Evolutionary conservation across 37 sponge, comb jelly and placozoan species (phyloP), one percentile per base, ranked within the genome.

Genomic region (Theonella swinhoei): DNA sequence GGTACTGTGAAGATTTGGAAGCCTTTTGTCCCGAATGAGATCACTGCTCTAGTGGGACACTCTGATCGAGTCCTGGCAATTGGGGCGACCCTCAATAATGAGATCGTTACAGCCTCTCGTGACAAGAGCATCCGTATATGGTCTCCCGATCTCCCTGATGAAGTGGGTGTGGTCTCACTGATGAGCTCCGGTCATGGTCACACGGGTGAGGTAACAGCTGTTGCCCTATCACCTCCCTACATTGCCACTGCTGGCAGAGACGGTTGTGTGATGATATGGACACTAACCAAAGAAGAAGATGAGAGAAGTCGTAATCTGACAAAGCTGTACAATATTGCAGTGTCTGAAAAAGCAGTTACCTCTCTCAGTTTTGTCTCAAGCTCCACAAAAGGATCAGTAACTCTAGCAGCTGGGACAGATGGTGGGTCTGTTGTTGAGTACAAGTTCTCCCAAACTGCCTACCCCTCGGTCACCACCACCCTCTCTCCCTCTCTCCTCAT

Each of bases 1-100:
- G 97, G 97, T 4, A 88, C 80, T 11, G 85, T 97, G 3, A 83
- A 80, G 22, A 65, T 90, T 25, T 97, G 97, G 97, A 91, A 88
- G 63, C 94, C 97, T 0, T 90, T 97, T 47, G 33, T 90, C 20
- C 92, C 93, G 0, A 85, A 95, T 64, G 82, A 94, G 37, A 64
- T 95, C n/a, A 60, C 70, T 1, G 63, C 88, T 29, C 80, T 97
- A 0, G 70, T 67, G 39, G 98, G 98, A 0, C 98, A 97, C 76
- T 86, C 95, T 4, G 95, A 94, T 41, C 83, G 90, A 5, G 91
- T 97, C 0, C 79, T 90, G 32, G 75, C 89, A 11, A 83, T 94
- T 23, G 80, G 83, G 54, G 54, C 87, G 4, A 87, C 87, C 23
- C 31, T 74, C 62, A 83, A 84, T 39, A 84, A 90, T 72, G 36